phyloP scores from a whole-genome alignment of 2,113 vertebrate species.

The Vulpes lagopus region DNA sequence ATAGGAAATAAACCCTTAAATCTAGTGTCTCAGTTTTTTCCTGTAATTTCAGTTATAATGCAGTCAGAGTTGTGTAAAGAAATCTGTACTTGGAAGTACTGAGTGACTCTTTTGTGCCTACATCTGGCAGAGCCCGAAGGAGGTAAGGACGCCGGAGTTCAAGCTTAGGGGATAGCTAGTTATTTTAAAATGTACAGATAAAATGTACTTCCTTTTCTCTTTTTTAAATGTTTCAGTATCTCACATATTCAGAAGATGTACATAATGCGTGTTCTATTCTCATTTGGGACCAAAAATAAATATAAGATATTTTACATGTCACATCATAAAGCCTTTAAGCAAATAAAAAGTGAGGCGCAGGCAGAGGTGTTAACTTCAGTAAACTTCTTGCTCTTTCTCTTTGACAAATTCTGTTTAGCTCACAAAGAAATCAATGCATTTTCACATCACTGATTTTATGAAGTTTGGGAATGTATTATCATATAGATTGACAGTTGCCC shows the following conservation, averaged over 20 bases:
- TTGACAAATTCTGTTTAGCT: slow-evolving; percentile 84
- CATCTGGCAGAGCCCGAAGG: neutral
- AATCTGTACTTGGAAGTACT: neutral
- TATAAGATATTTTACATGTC: slow-evolving; percentile 60
- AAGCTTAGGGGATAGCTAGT: neutral
- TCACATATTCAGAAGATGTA: neutral
- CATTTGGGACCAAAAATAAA: slow-evolving; percentile 48
- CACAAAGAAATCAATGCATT: slow-evolving; percentile 87
- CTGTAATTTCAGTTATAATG: slow-evolving; percentile 1
- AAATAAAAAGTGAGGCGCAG: slow-evolving; percentile 58
- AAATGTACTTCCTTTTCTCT: neutral
- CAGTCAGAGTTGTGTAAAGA: slow-evolving; percentile 31
- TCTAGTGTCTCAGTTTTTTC: neutral
- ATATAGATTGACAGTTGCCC: slow-evolving; percentile 91
- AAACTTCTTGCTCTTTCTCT: slow-evolving; percentile 82
- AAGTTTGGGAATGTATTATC: slow-evolving; percentile 90
- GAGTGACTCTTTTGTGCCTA: neutral
- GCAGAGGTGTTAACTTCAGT: slow-evolving; percentile 81
- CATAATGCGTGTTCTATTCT: neutral
- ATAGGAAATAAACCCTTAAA: neutral
- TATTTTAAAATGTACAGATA: neutral
- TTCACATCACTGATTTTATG: slow-evolving; percentile 89
- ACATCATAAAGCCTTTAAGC: slow-evolving; percentile 51
- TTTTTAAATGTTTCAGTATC: neutral
- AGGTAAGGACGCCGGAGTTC: neutral